Conservation (phyloP, 2,888 invertebrate genomes). For the Didymodactylos carnosus region DNA sequence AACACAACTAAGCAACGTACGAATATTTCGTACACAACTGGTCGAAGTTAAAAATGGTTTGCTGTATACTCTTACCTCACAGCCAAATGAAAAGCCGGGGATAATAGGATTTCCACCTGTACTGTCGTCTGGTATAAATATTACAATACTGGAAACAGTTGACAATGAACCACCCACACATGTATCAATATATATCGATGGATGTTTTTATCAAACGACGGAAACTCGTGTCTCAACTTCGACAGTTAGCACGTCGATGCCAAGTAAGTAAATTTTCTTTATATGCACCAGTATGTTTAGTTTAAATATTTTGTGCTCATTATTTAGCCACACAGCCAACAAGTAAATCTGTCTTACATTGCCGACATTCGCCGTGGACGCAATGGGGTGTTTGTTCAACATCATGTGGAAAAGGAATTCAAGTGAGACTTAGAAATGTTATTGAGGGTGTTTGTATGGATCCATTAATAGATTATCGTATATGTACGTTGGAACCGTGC, state of each 20-base stretch:
- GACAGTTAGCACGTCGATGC: too few relatives aligned
- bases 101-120: not conserved
- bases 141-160: not conserved
- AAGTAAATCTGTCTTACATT: too few relatives aligned
- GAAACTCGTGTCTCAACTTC: not conserved
- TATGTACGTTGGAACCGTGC: not conserved
- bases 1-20: not conserved
- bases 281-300: too few relatives aligned
- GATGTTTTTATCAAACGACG: not conserved
- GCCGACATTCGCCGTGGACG: not conserved
- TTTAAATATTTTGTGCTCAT: not conserved
- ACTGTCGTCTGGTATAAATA: not conserved
- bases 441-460: not conserved
- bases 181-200: not conserved
- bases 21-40: not conserved
- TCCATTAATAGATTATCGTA: not conserved
- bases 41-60: not conserved
- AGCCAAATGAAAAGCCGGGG: not conserved
- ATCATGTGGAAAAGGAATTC: not conserved
- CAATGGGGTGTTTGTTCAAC: not conserved
- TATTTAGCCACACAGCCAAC: not conserved
- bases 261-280: too few relatives aligned
- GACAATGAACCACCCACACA: not conserved
- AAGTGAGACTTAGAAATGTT: not conserved
- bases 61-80: not conserved